Conservation (phyloP, 2,888 invertebrate genomes). For the Scelioninae gen. 2 region DNA sequence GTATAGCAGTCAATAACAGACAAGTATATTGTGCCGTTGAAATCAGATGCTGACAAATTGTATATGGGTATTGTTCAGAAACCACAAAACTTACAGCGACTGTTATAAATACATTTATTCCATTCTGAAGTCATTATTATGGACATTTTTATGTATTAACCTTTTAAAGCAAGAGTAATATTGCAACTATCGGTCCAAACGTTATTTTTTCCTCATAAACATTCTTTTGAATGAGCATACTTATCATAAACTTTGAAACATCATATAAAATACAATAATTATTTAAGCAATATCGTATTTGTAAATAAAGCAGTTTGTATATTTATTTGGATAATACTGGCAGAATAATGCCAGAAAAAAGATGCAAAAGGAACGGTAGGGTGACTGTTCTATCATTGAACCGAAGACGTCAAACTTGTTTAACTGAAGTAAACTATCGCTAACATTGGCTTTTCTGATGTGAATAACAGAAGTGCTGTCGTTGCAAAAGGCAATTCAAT, state of each 20-base stretch:
- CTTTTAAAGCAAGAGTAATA: no score
- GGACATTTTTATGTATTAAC: no score
- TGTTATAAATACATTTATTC: no score
- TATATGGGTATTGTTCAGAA: no score
- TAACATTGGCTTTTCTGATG: conserved; percentile 40
- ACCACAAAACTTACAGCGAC: no score
- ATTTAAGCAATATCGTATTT: conserved; percentile 24
- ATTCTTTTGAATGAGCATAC: conserved; percentile 30
- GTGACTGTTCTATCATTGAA: conserved; percentile 12
- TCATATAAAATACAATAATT: conserved; percentile 36
- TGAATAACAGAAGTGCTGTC: conserved; percentile 38
- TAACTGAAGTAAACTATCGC: conserved; percentile 72
- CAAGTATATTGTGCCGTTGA: no score
- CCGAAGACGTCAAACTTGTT: conserved; percentile 64
- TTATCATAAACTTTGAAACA: conserved; percentile 42
- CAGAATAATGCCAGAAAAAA: neutral
- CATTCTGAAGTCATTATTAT: no score
- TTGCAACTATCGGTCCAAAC: no score
- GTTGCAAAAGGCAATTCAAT: conserved; percentile 34
- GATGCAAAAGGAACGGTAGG: neutral
- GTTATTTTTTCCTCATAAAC: conserved; percentile 28
- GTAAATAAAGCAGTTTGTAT: conserved; percentile 9
- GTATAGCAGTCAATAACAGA: no score
- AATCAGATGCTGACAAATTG: no score
- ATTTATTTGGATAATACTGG: conserved; percentile 31